phyloP scores from a whole-genome alignment of 92 coral and sea anemone genomes.

The Umimayanthus kanabou region DNA sequence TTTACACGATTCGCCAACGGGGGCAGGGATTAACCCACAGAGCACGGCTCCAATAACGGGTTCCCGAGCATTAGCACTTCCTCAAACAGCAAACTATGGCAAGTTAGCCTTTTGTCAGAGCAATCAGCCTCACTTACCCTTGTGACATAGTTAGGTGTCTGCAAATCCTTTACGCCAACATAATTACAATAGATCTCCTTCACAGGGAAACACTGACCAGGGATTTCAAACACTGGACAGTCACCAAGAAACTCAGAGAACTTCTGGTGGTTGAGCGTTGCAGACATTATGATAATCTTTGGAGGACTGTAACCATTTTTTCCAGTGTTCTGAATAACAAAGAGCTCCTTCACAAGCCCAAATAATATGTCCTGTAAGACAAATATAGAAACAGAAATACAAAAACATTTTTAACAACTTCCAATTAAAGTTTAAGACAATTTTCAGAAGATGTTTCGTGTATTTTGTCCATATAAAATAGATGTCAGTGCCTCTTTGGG shows the following conservation, averaged over 20 bases:
- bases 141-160: constrained; percentile 80
- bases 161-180: constrained; percentile 69
- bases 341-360: constrained; percentile 88
- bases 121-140: constrained; percentile 50
- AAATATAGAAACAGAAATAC: background rate
- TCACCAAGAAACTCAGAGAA: constrained; percentile 79
- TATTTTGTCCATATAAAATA: too few relatives aligned
- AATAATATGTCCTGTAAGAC: constrained; percentile 81
- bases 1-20: too few relatives aligned
- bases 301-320: constrained; percentile 42
- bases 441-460: background rate
- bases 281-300: constrained; percentile 87
- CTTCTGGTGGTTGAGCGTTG: constrained; percentile 86
- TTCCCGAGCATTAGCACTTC: too few relatives aligned
- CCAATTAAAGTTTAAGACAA: background rate
- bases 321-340: constrained; percentile 37
- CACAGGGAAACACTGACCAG: constrained; percentile 88
- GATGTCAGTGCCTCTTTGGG: too few relatives aligned
- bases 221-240: constrained; percentile 93
- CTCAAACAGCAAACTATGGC: too few relatives aligned
- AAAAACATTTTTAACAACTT: too few relatives aligned
- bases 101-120: background rate
- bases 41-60: too few relatives aligned
- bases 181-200: constrained; percentile 68
- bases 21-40: too few relatives aligned